Conservation (phyloP, 2,888 invertebrate species). For the Diplolepis rosae region DNA sequence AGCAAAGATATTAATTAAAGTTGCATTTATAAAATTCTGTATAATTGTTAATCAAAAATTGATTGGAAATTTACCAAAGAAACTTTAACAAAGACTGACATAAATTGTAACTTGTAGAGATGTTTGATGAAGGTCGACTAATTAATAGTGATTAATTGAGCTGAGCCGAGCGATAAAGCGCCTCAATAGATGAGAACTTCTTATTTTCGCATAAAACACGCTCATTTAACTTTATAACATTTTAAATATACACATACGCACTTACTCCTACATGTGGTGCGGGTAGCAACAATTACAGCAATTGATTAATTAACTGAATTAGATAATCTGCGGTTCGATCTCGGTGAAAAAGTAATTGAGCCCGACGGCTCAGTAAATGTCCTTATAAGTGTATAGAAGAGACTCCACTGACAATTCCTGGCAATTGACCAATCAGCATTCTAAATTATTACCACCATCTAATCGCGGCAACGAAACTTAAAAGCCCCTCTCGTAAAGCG, state of each 20-base stretch:
- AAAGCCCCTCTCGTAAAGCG: not conserved
- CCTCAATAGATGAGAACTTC: slow-evolving; percentile 44
- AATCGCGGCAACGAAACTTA: slow-evolving; percentile 31
- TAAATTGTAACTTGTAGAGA: not conserved
- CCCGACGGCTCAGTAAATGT: slow-evolving; percentile 36
- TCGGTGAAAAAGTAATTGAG: slow-evolving; percentile 54
- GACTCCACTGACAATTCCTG: slow-evolving; percentile 50
- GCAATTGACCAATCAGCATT: slow-evolving; percentile 62
- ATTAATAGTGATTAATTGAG: slow-evolving; percentile 51
- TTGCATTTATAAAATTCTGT: no score
- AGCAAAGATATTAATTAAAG: no score
- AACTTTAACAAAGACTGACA: not conserved
- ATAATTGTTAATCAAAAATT: not conserved
- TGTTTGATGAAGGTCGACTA: slow-evolving; percentile 32
- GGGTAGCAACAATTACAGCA: slow-evolving; percentile 63
- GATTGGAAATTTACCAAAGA: not conserved
- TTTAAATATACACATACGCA: not conserved
- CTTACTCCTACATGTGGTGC: slow-evolving; percentile 40
- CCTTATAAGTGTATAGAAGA: slow-evolving; percentile 37
- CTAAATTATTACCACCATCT: slow-evolving; percentile 42
- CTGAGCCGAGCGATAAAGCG: slow-evolving; percentile 37
- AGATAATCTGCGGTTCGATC: slow-evolving; percentile 65
- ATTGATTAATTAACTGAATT: slow-evolving; percentile 71
- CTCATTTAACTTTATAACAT: slow-evolving; percentile 12
- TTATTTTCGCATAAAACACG: slow-evolving; percentile 7